A percentile compares a stretch with the other conserved stretches of the same genome.
Conservation (phyloP, 2,113 vertebrate species). For the Aphyosemion australe region DNA sequence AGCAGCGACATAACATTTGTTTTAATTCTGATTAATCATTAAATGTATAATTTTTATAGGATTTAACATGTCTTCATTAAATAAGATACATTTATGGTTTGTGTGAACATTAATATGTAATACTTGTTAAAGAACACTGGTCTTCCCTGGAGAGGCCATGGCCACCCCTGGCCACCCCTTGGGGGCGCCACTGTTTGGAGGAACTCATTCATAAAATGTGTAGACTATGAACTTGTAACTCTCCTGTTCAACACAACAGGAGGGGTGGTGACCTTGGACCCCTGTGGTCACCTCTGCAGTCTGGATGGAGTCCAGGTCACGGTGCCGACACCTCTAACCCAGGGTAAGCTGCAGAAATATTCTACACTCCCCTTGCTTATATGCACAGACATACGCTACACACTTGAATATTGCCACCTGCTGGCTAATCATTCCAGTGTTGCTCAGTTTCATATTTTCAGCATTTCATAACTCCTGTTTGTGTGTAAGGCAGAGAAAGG, state of each 20-base stretch:
- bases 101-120: too few species aligned
- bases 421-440: conserved; percentile 22
- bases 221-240: not conserved
- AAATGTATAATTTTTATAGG: too few species aligned
- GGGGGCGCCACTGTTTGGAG: too few species aligned
- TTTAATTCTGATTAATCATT: too few species aligned
- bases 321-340: conserved; percentile 79
- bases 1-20: too few species aligned
- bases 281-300: conserved; percentile 81
- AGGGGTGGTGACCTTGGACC: conserved; percentile 81
- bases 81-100: too few species aligned
- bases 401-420: conserved; percentile 50
- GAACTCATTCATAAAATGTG: too few species aligned
- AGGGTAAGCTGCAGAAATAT: conserved; percentile 68
- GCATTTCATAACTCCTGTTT: conserved; percentile 33
- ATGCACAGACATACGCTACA: not conserved
- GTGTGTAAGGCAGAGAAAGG: not conserved
- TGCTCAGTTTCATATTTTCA: conserved; percentile 20
- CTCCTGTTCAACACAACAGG: conserved; percentile 23
- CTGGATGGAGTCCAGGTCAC: conserved; percentile 79
- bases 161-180: too few species aligned
- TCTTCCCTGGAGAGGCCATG: too few species aligned
- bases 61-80: too few species aligned
- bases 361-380: not conserved
- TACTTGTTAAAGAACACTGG: too few species aligned